Evolutionary conservation across 1,140 invertebrate species (phyloP).

Genomic region (Drosophila nebulosa): DNA sequence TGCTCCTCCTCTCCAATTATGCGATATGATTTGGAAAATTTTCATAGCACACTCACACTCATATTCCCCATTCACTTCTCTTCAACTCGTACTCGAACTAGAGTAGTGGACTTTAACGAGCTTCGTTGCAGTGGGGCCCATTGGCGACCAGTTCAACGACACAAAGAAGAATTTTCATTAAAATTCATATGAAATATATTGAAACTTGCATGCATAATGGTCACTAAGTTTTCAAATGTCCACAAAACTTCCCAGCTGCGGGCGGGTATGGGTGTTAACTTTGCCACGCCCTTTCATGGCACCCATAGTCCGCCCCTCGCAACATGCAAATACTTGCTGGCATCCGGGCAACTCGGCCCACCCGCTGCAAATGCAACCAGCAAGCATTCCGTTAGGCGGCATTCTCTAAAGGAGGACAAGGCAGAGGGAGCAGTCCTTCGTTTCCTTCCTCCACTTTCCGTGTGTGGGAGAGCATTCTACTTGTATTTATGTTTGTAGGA

Average conservation of each 20-base stretch:
- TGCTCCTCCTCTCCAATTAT: conserved; percentile 58
- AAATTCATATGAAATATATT: conserved; percentile 79
- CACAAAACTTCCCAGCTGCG: conserved; percentile 31
- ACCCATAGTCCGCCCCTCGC: background rate
- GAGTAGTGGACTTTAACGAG: background rate
- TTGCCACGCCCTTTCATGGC: conserved; percentile 31
- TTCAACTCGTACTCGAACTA: background rate
- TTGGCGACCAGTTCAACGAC: conserved; percentile 50
- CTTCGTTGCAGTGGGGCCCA: background rate
- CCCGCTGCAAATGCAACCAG: background rate
- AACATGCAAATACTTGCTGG: conserved; percentile 59
- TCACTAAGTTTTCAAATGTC: conserved; percentile 68
- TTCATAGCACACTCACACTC: conserved; percentile 23
- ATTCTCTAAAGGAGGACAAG: background rate
- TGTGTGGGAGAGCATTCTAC: background rate
- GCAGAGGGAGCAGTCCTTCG: too few relatives aligned
- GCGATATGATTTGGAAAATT: conserved; percentile 63
- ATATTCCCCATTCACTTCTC: too few relatives aligned
- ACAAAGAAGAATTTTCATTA: conserved; percentile 55
- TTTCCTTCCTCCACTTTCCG: background rate
- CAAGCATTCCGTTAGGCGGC: conserved; percentile 1
- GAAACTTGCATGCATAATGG: conserved; percentile 77
- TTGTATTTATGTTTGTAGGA: background rate
- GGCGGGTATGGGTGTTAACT: conserved; percentile 43
- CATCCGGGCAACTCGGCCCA: background rate